A percentile compares a stretch with the other conserved stretches of the same genome.
Conservation (phyloP, 2,888 invertebrate species). For the Alentia gelatinosa region DNA sequence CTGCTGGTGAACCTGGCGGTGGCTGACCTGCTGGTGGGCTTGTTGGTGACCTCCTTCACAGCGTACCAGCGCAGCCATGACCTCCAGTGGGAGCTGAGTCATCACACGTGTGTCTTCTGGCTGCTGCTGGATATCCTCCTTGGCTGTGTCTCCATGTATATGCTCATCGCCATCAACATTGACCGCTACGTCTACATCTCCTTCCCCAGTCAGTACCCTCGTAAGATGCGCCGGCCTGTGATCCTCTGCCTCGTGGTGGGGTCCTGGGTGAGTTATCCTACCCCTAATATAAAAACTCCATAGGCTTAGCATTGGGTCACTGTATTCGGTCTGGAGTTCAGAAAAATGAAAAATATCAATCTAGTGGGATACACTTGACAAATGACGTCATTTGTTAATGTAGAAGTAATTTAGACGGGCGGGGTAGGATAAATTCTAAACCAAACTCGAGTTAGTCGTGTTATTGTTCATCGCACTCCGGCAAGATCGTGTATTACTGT, state of each 20-base stretch:
- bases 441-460: too few relatives aligned
- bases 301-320: too few relatives aligned
- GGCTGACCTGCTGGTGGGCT: conserved; percentile 33
- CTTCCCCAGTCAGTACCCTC: conserved; percentile 10
- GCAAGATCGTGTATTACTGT: too few relatives aligned
- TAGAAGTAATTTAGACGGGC: too few relatives aligned
- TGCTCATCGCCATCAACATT: conserved; percentile 35
- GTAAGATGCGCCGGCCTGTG: not conserved
- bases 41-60: conserved; percentile 27
- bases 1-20: conserved; percentile 30
- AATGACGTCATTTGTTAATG: too few relatives aligned
- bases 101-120: conserved; percentile 39
- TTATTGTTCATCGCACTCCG: too few relatives aligned
- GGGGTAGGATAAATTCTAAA: too few relatives aligned
- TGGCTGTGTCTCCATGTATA: conserved; percentile 24
- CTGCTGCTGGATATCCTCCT: conserved; percentile 40
- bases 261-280: too few relatives aligned
- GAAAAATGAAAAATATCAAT: too few relatives aligned
- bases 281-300: too few relatives aligned
- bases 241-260: not conserved
- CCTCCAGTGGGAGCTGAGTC: conserved; percentile 39
- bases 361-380: too few relatives aligned
- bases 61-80: not conserved
- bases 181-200: conserved; percentile 32
- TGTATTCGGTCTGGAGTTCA: too few relatives aligned